Base-by-base conservation (phyloP, 2,113 vertebrate species). In the Oreochromis spilurus region DNA sequence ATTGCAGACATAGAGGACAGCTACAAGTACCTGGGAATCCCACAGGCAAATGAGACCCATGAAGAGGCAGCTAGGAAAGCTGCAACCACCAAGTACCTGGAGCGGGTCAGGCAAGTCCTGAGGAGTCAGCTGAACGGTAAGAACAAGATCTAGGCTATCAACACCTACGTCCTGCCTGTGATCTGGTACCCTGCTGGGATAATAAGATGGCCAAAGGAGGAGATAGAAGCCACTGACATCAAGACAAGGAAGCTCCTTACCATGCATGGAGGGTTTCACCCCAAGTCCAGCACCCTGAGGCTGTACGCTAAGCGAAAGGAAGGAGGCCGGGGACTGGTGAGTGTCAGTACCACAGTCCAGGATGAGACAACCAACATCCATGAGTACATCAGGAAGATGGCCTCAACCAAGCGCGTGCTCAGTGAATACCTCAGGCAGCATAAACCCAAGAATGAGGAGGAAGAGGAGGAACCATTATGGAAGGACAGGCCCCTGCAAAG, bases 251-350 rank as follows among this genome's bases (percentile, higher is more conserved):
- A 5, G 50, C 50, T 53, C 4, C 1, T 10, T 5, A 53, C 50
- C 50, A 3, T 53, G 9, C 3, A n/a, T 53, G 50, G 2, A 53
- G 50, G 57, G 29, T 4, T 60, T 60, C 5, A 4, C 29, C 16
- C 29, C 57, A 31, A 60, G 3, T 60, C 1, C 1, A 60, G 14
- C 14, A 60, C 57, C 8, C 16, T 6, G 16, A 60, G 29, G 0
- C 29, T 10, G 3, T 1, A 60, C 1, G 3, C 57, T 34, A 60
- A 31, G 5, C 1, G 2, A 2, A 10, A 60, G 14, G 5, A 60
- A 31, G 29, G 5, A 0, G 1, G 57, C 29, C 29, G 0, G 13
- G 24, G 24, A 29, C 55, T 57, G 29, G 8, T 57, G 55, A 29
- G 21, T 54, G 10, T 54, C 24, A 57, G 21, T 12, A 55, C 21